A percentile compares a stretch with the other conserved stretches of the same genome.
Evolutionary conservation across 1,140 invertebrate genomes (phyloP).

Genomic region (Lethrus apterus): DNA sequence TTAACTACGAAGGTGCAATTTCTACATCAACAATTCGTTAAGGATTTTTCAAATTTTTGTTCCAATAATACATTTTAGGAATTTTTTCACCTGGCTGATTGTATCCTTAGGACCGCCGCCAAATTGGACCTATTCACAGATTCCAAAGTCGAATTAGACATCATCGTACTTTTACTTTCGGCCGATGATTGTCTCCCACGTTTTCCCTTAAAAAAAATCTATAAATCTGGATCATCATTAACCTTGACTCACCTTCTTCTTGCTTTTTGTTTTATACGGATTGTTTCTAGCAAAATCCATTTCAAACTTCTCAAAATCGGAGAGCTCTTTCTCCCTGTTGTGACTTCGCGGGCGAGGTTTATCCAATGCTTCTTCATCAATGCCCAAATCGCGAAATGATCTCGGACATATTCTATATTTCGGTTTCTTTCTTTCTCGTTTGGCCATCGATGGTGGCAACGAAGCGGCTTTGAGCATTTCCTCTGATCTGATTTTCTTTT

Average conservation of each 20-base stretch:
- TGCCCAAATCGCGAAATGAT: conserved; percentile 30
- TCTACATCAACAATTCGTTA: no score
- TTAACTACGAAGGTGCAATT: no score
- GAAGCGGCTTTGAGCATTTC: conserved; percentile 58
- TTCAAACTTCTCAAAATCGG: conserved; percentile 38
- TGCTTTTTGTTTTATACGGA: conserved; percentile 44
- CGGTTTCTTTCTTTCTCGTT: conserved; percentile 46
- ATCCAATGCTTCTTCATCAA: conserved; percentile 4
- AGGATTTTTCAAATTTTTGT: no score
- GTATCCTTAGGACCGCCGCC: conserved; percentile 60
- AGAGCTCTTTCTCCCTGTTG: conserved; percentile 38
- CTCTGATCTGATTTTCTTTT: conserved; percentile 58
- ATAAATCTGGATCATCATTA: background rate
- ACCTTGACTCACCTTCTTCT: conserved; percentile 20
- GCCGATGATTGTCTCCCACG: conserved; percentile 25
- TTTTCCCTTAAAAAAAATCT: conserved; percentile 1
- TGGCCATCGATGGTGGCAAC: conserved; percentile 61
- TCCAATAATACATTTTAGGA: no score
- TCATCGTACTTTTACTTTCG: conserved; percentile 28
- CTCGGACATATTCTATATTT: conserved; percentile 35
- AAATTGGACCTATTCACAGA: conserved; percentile 56
- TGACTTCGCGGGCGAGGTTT: conserved; percentile 5
- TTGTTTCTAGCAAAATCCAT: conserved; percentile 48
- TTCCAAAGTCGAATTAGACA: conserved; percentile 42
- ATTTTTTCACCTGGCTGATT: conserved; percentile 48